Conservation (phyloP, 2,797 vertebrate genomes). For the Lacerta agilis region DNA sequence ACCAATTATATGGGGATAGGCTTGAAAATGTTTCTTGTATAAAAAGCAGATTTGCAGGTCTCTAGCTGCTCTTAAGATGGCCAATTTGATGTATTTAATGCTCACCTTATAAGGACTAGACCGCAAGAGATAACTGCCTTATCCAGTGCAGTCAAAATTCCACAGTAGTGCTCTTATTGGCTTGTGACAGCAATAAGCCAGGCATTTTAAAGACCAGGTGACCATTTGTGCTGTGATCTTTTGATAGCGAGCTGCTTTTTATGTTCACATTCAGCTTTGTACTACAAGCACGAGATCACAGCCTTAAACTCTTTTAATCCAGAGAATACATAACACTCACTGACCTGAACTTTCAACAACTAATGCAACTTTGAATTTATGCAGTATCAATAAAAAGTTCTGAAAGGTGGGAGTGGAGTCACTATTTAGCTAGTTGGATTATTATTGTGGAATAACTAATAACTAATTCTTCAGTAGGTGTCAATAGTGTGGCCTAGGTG, state of each 20-base stretch:
- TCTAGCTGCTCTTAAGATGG: slow-evolving; percentile 20
- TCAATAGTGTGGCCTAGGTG: neutral
- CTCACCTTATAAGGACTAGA: neutral
- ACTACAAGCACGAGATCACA: neutral
- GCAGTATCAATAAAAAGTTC: slow-evolving; percentile 29
- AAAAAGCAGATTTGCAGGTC: slow-evolving; percentile 23
- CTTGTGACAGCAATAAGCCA: neutral
- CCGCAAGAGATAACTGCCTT: neutral
- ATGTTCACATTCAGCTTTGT: neutral
- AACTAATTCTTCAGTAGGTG: neutral
- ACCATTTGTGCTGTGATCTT: neutral
- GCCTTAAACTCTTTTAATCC: slow-evolving; percentile 16
- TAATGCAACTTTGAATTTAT: slow-evolving; percentile 31
- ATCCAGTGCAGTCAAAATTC: neutral
- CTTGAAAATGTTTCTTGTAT: too few species aligned
- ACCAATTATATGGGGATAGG: neutral
- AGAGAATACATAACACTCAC: neutral
- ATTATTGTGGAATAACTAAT: neutral
- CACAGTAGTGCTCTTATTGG: neutral
- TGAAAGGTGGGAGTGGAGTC: slow-evolving; percentile 30
- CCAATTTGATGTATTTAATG: slow-evolving; percentile 20
- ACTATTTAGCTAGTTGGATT: neutral
- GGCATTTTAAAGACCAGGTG: neutral
- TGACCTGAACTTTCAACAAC: neutral
- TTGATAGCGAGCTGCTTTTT: neutral